Evolutionary conservation across 2,888 invertebrate genomes (phyloP), one percentile per base, ranked within the genome.

Genomic region (Tromatobia lineatoria): DNA sequence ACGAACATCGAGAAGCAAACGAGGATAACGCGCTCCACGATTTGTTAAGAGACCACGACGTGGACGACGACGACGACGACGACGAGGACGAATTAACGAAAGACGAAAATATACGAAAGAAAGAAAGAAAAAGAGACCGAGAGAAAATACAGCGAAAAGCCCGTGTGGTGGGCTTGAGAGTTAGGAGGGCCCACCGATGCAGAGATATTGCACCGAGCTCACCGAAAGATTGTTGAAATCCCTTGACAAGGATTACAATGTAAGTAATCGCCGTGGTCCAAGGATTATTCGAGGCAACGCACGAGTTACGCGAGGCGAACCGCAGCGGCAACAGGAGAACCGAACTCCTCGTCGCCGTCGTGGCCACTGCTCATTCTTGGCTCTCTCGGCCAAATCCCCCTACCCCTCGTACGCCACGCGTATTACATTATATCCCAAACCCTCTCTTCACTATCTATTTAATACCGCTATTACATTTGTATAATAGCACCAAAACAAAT

Each of bases 191-290:
- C 88, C 94, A 93, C 93, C 91, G 92, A 93, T 93, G 93, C 93
- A 93, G 93, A 93, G 91, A 92, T 90, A 92, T 91, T 93, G 93
- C 91, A 96, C 96, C 95, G 97, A 98, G 96, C 96, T 99, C 96
- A 98, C 98, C 96, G 97, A 97, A 95, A 98, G 97, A 96, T 97
- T 99, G 96, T 97, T 98, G 96, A 97, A 97, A 96, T 97, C 98
- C 95, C 96, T 99, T 96, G 98, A 99, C 97, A 97, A 96, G 96
- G 97, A 98, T 95, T 98, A 98, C 96, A 98, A 99, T 98, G 99
- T 99, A 98, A 98, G 98, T 96, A 92, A 90, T 66, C 45, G 23
- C 54, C 25, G 11, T 13, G 23, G 25, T 3, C 7, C 4, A 29
- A 59, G 57, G 57, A 59, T 59, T 15, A 29, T 29, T 11, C 29